Evolutionary conservation across 2,113 vertebrate species (phyloP), one percentile per base, ranked within the genome.

Genomic region (Rattus rattus): DNA sequence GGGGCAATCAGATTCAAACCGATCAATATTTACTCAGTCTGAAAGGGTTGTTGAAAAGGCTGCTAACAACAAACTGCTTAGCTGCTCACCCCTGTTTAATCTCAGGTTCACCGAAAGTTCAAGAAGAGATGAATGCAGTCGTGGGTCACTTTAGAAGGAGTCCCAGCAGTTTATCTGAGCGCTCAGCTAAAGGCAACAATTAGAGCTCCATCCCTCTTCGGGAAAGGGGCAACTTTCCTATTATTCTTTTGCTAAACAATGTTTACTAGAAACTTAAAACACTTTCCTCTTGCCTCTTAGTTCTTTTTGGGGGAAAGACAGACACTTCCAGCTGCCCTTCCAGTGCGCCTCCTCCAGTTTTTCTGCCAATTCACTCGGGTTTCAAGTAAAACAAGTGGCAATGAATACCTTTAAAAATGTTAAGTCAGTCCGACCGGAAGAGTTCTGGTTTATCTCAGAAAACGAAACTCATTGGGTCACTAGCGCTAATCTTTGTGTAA

Each of bases 21-120:
- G 98, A 99, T 99, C 99, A 99, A 99, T 99, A 99, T 99, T 99
- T 99, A 99, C 99, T 99, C 98, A 99, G 98, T 98, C 98, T 99
- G 99, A 99, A 99, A 99, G 98, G 99, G 98, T 98, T 98, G 98
- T 99, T 99, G 99, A 99, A 99, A 99, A 99, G 98, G 98, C 98
- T 99, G 98, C 99, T 98, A 99, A 98, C 99, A 99, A 99, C 99
- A 99, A 98, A 99, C 98, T 99, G 98, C 98, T 99, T 99, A 98
- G 98, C 98, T 98, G 98, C 98, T 98, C 98, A 98, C 98, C 98
- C 97, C 98, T 98, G 98, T 99, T 99, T 99, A 99, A 99, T 99
- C 98, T 99, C 98, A 99, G 99, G 99, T 99, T 99, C 99, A 99
- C 98, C 47, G 97, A 99, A 98, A 99, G 99, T 99, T 99, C 99